phyloP scores from a whole-genome alignment of 2,113 vertebrate genomes.

The Thamnaconus septentrionalis region DNA sequence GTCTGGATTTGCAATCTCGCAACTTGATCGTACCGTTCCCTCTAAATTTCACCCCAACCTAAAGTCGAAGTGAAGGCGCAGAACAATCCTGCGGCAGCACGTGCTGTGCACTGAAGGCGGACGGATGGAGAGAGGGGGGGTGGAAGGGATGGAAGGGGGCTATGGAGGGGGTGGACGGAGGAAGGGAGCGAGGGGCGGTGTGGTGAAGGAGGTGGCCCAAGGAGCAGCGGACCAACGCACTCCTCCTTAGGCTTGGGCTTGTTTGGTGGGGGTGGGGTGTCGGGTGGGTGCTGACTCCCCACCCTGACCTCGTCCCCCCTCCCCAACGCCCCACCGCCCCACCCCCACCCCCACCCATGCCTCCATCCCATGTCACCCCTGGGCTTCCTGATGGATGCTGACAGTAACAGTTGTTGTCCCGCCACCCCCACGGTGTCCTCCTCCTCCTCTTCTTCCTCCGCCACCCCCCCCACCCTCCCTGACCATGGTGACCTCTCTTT shows the following conservation, averaged over 20 bases:
- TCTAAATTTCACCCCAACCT: too few relatives aligned
- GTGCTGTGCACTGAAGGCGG: constrained; percentile 42
- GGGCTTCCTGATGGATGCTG: constrained; percentile 65
- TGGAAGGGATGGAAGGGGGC: neutral
- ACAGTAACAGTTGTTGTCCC: constrained; percentile 66
- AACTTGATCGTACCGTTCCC: too few relatives aligned
- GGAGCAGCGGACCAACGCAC: constrained; percentile 29
- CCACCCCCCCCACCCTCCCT: constrained; percentile 20
- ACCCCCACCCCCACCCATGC: constrained; percentile 37
- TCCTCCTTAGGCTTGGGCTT: neutral
- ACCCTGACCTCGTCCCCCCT: constrained; percentile 33
- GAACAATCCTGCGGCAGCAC: too few relatives aligned
- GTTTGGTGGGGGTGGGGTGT: constrained; percentile 21
- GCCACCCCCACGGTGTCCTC: constrained; percentile 20
- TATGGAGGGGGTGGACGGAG: constrained; percentile 2
- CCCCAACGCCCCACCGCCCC: constrained; percentile 9
- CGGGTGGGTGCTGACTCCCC: constrained; percentile 39
- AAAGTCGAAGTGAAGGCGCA: too few relatives aligned
- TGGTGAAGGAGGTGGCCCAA: neutral
- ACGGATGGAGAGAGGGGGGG: too few relatives aligned
- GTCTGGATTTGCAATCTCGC: too few relatives aligned
- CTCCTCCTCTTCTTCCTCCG: constrained; percentile 6
- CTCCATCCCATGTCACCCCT: constrained; percentile 61
- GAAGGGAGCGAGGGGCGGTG: neutral
- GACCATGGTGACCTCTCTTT: constrained; percentile 58